These are phyloP conservation scores for Drosophila limbata DNA, from an alignment of 2,888 invertebrate species.

Conservation along the genomic window DNA sequence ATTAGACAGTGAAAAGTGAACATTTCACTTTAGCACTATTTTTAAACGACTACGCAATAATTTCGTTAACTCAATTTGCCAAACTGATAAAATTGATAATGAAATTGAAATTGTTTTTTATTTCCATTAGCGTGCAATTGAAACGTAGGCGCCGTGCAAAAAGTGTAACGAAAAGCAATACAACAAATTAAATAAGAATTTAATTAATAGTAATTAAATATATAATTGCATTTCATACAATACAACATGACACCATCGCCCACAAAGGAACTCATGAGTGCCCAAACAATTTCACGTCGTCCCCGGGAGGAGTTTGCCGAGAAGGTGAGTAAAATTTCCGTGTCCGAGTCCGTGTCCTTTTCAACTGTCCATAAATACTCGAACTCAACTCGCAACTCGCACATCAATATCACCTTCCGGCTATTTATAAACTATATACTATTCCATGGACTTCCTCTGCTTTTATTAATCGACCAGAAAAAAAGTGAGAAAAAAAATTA, in stretches of 20 bases:
- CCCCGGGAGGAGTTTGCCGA: conserved; percentile 84
- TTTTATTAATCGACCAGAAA: conserved; percentile 64
- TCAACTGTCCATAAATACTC: conserved; percentile 17
- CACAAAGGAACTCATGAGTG: conserved; percentile 82
- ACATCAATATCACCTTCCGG: conserved; percentile 14
- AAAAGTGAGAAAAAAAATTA: conserved; percentile 5
- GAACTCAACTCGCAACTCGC: not conserved
- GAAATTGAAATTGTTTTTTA: conserved; percentile 35
- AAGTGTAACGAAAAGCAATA: conserved; percentile 68
- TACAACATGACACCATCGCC: conserved; percentile 81
- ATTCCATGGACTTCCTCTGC: conserved; percentile 65
- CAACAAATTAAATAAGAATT: conserved; percentile 25
- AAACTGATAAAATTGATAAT: conserved; percentile 55
- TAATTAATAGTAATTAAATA: conserved; percentile 22
- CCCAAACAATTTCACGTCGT: conserved; percentile 81
- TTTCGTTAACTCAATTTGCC: conserved; percentile 47
- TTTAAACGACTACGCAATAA: conserved; percentile 65
- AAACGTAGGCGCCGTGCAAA: not conserved
- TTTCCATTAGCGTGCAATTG: conserved; percentile 8
- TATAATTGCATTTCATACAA: conserved; percentile 30
- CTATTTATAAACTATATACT: conserved; percentile 55
- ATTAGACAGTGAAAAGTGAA: conserved; percentile 26
- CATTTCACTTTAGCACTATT: conserved; percentile 52
- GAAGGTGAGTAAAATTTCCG: conserved; percentile 73
- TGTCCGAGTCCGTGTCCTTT: conserved; percentile 9